Evolutionary conservation across 2,888 invertebrate genomes (phyloP).

Genomic region (Nemoura dubitans): DNA sequence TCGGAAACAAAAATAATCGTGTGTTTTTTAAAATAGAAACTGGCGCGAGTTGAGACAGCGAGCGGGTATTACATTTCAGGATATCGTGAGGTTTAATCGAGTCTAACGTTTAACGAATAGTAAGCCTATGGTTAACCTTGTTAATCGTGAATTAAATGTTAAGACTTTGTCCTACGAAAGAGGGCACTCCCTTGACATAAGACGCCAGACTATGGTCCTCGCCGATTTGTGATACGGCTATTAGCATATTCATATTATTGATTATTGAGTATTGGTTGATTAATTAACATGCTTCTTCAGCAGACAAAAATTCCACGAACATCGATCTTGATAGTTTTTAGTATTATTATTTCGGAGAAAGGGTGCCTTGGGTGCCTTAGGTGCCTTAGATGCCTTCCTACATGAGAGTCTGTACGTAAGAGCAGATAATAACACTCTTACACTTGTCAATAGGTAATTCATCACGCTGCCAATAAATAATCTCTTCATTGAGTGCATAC

Average conservation of each 20-base stretch:
- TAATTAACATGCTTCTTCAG: neutral
- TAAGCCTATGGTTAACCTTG: neutral
- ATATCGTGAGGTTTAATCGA: constrained; percentile 7
- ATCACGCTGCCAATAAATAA: constrained; percentile 18
- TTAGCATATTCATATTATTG: neutral
- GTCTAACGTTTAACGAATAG: neutral
- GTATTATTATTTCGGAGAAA: neutral
- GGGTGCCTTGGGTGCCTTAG: neutral
- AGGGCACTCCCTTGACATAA: neutral
- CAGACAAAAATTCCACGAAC: neutral
- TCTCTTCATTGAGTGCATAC: neutral
- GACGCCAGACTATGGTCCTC: neutral
- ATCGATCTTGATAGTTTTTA: neutral
- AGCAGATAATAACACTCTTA: neutral
- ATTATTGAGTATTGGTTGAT: neutral
- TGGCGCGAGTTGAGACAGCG: neutral
- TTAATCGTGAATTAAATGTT: constrained; percentile 34
- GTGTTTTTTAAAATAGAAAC: neutral
- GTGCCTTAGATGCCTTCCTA: neutral
- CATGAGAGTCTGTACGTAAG: neutral
- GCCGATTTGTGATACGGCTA: neutral
- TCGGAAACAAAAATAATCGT: constrained; percentile 14
- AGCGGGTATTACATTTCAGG: constrained; percentile 23
- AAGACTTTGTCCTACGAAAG: constrained; percentile 1
- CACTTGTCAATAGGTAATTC: constrained; percentile 14